Conservation (phyloP, 2,113 vertebrate species). For the Colinus virginianus region DNA sequence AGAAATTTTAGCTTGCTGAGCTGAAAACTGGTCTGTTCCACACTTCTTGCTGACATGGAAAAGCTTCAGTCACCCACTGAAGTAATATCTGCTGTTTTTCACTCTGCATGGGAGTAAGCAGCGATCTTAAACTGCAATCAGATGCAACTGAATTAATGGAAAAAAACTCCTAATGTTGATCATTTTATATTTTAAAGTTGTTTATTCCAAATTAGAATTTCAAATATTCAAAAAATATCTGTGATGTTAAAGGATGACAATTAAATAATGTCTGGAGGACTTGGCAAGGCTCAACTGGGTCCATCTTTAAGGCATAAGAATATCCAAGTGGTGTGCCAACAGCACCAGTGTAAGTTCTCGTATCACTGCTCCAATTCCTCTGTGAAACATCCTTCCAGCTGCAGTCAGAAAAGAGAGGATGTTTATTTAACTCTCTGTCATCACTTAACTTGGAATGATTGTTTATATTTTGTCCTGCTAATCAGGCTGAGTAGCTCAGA, state of each 20-base stretch:
- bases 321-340: background rate
- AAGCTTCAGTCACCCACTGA: background rate
- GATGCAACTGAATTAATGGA: background rate
- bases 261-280: background rate
- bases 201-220: background rate
- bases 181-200: background rate
- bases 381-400: background rate
- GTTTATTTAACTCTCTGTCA: background rate
- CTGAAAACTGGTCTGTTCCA: background rate
- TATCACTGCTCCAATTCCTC: rapidly evolving
- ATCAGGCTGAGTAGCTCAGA: background rate
- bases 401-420: background rate
- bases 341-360: background rate
- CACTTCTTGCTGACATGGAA: background rate
- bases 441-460: background rate
- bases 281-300: background rate
- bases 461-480: background rate
- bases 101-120: background rate
- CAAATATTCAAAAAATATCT: background rate
- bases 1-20: background rate
- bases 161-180: background rate
- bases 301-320: background rate
- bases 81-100: background rate
- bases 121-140: background rate
- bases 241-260: background rate